Evolutionary conservation across 2,113 vertebrate species (phyloP).

Genomic region (Sitta europaea): DNA sequence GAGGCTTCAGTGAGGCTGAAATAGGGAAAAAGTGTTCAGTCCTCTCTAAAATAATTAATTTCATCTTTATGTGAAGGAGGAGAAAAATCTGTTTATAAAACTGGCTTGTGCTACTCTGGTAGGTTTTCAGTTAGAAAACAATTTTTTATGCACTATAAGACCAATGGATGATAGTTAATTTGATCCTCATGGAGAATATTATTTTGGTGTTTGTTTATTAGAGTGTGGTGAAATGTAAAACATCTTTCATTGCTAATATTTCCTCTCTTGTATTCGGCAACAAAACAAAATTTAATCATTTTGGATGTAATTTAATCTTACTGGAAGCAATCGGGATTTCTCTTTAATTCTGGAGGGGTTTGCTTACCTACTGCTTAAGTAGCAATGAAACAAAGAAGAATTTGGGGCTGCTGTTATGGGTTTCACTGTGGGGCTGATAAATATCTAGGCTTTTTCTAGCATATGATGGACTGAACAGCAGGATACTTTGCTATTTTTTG

Average conservation of each 20-base stretch:
- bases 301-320: not conserved
- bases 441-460: not conserved
- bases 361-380: not conserved
- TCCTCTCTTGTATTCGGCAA: not conserved
- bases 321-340: not conserved
- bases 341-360: not conserved
- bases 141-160: not conserved
- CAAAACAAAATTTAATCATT: not conserved
- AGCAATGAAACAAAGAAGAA: not conserved
- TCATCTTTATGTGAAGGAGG: not conserved
- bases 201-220: not conserved
- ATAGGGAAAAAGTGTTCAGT: not conserved
- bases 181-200: not conserved
- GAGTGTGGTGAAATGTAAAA: not conserved
- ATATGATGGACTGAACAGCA: not conserved
- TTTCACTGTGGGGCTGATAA: not conserved
- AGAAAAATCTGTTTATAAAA: not conserved
- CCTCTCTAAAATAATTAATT: not conserved
- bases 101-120: not conserved
- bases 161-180: not conserved
- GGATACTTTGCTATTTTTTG: not conserved
- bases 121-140: not conserved
- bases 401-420: not conserved
- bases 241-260: not conserved
- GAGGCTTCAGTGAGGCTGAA: not conserved